These are phyloP conservation scores for Poeciliopsis turneri DNA, from an alignment of 2,797 vertebrate species.

Conservation along the genomic window DNA sequence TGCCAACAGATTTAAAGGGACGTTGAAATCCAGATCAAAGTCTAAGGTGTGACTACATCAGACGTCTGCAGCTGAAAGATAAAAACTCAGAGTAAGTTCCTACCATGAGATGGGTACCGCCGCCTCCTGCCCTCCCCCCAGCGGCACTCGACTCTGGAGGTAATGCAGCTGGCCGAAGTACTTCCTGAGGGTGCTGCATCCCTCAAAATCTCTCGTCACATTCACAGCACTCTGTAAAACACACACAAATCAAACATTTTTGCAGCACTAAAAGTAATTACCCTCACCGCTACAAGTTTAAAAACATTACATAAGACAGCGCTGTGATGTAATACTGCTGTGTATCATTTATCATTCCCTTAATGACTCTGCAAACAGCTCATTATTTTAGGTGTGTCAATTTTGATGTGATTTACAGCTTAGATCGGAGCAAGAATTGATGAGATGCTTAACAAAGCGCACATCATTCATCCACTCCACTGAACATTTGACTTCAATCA, in stretches of 20 bases:
- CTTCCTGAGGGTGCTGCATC: constrained; percentile 95
- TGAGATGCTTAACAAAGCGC: not conserved
- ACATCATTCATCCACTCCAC: not conserved
- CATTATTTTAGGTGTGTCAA: not conserved
- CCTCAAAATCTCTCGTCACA: constrained; percentile 95
- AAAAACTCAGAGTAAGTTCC: constrained; percentile 1
- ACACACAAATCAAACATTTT: constrained; percentile 2
- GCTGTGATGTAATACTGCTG: not conserved
- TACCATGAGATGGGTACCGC: constrained; percentile 92
- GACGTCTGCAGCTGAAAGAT: not conserved
- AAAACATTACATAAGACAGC: not conserved
- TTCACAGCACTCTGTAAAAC: constrained; percentile 87
- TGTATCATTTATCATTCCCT: not conserved
- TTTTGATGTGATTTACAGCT: constrained; percentile 8
- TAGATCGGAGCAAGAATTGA: not conserved
- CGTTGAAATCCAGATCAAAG: not conserved
- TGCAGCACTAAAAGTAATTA: constrained; percentile 1
- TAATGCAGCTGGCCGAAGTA: constrained; percentile 98
- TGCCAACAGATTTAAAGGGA: not conserved
- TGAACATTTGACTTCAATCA: not conserved
- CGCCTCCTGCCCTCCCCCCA: constrained; percentile 90
- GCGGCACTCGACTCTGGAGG: constrained; percentile 95
- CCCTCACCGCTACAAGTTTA: not conserved
- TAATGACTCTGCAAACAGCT: constrained; percentile 5
- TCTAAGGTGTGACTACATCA: not conserved